These are phyloP conservation scores for Micrastur ruficollis DNA, from an alignment of 2,797 vertebrate species.

Conservation along the genomic window DNA sequence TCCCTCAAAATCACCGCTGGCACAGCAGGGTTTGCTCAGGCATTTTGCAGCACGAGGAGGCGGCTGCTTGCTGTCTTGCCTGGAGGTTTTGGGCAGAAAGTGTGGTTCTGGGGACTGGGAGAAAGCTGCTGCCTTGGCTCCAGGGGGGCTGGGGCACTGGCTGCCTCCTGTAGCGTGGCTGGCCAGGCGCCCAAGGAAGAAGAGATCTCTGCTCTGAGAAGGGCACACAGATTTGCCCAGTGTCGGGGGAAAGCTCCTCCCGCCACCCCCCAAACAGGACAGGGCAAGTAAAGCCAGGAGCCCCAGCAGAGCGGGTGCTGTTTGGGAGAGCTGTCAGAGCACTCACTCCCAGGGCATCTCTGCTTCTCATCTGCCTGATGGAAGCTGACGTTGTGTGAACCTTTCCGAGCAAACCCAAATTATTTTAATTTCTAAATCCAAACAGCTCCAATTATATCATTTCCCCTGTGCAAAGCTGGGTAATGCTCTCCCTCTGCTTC, in stretches of 20 bases:
- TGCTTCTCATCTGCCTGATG: constrained; percentile 62
- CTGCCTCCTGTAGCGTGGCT: neutral
- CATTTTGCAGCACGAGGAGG: neutral
- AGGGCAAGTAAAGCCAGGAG: neutral
- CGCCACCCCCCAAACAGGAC: neutral
- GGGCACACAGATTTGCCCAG: neutral
- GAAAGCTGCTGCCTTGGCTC: neutral
- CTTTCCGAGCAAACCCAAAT: constrained; percentile 64
- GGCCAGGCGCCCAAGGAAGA: neutral
- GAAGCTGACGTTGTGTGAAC: constrained; percentile 69
- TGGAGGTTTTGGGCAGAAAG: neutral
- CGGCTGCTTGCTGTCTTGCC: neutral
- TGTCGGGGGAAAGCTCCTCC: neutral
- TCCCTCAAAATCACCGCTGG: neutral
- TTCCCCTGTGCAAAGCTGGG: constrained; percentile 41
- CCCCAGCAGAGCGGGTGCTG: neutral
- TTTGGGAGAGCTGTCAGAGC: constrained; percentile 61
- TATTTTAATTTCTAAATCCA: constrained; percentile 74
- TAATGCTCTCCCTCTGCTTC: constrained; percentile 45
- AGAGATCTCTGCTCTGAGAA: neutral
- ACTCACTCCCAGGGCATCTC: constrained; percentile 24
- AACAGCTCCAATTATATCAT: constrained; percentile 70
- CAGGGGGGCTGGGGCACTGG: rapidly evolving
- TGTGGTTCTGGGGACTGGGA: neutral
- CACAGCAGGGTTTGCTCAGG: rapidly evolving